A percentile compares a stretch with the other conserved stretches of the same genome.
Evolutionary conservation across 1,140 invertebrate species (phyloP).

Genomic region (Gryllus bimaculatus): DNA sequence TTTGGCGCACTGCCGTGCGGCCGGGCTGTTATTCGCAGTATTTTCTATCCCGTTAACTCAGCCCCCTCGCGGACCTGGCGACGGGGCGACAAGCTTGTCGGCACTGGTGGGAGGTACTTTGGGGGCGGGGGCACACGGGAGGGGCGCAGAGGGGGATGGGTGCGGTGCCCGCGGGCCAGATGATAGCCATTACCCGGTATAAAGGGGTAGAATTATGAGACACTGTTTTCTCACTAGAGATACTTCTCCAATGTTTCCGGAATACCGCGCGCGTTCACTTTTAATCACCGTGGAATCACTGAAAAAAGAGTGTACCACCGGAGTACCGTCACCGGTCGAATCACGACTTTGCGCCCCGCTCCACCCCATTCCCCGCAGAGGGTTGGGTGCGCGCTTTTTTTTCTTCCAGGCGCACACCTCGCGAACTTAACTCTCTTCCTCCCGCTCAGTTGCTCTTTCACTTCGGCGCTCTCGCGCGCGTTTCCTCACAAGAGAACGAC

Average conservation of each 20-base stretch:
- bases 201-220: not conserved
- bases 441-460: not conserved
- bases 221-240: not conserved
- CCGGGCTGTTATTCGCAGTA: not conserved
- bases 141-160: too few relatives aligned
- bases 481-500: not conserved
- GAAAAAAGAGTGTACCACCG: too few relatives aligned
- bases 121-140: too few relatives aligned
- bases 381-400: not conserved
- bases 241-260: constrained; percentile 3
- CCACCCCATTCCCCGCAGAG: not conserved
- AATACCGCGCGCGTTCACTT: too few relatives aligned
- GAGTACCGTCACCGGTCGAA: too few relatives aligned
- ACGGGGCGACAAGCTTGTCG: not conserved
- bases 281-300: too few relatives aligned
- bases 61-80: too few relatives aligned
- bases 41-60: not conserved
- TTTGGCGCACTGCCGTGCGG: not conserved
- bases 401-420: not conserved
- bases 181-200: not conserved
- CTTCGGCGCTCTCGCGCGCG: not conserved
- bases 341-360: not conserved
- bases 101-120: too few relatives aligned
- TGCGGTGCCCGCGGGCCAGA: not conserved
- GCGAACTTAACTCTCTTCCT: too few relatives aligned